A percentile compares a stretch with the other conserved stretches of the same genome.
Evolutionary conservation across 2,113 vertebrate species (phyloP).

Genomic region (Scomber scombrus): DNA sequence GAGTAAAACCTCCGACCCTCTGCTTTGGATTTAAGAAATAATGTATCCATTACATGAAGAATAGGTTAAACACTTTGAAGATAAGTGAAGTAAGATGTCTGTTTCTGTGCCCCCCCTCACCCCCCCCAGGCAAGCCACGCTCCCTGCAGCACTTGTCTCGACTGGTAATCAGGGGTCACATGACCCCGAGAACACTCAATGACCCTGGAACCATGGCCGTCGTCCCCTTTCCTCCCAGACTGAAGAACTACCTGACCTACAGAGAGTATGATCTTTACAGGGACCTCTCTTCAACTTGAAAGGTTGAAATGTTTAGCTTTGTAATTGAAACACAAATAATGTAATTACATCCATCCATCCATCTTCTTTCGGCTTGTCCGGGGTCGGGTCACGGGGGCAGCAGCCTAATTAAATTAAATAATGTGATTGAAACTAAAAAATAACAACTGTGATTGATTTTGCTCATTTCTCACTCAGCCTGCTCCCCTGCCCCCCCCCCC

Average conservation of each 20-base stretch:
- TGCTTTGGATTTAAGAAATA: neutral
- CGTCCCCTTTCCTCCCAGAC: constrained; percentile 83
- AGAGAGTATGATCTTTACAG: constrained; percentile 86
- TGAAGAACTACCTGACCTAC: constrained; percentile 88
- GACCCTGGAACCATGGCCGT: constrained; percentile 79
- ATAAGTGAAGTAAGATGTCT: neutral
- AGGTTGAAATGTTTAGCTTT: neutral
- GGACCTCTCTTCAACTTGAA: constrained; percentile 24
- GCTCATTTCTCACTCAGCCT: no score
- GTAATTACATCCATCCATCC: no score
- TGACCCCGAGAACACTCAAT: constrained; percentile 84
- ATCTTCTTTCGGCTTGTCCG: no score
- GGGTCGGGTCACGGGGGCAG: no score
- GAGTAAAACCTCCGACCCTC: constrained; percentile 79
- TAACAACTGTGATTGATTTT: no score
- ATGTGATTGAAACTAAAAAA: no score
- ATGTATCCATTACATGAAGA: no score
- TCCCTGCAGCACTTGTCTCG: constrained; percentile 90
- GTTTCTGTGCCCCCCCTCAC: constrained; percentile 72
- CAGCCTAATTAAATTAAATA: no score
- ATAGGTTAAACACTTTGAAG: neutral
- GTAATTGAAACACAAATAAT: no score
- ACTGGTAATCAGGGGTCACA: constrained; percentile 86
- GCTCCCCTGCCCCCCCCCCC: no score
- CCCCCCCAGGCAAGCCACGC: constrained; percentile 86